Conservation (phyloP, 2,797 vertebrate species). For the Erethizon dorsatum region DNA sequence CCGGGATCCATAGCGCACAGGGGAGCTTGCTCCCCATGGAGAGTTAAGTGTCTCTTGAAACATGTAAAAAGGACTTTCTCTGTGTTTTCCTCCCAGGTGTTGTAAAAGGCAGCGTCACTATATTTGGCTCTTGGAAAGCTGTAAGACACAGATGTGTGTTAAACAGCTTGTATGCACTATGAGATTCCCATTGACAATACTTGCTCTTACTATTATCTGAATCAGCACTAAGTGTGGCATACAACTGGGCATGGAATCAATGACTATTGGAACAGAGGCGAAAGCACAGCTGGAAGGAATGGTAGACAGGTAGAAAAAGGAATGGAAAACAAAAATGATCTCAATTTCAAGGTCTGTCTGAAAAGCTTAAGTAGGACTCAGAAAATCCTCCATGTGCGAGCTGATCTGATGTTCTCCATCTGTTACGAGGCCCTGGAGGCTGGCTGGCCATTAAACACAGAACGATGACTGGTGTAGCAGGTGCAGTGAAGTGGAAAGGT, state of each 20-base stretch:
- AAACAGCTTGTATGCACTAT: slow-evolving; percentile 34
- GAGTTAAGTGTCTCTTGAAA: slow-evolving; percentile 38
- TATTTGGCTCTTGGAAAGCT: slow-evolving; percentile 34
- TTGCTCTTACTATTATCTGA: slow-evolving; percentile 29
- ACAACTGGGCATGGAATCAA: neutral
- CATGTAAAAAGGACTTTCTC: neutral
- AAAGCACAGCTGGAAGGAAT: slow-evolving; percentile 8
- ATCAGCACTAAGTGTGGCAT: neutral
- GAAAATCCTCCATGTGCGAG: slow-evolving; percentile 17
- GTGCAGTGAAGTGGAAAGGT: slow-evolving; percentile 81
- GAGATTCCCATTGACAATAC: neutral
- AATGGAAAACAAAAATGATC: slow-evolving; percentile 50
- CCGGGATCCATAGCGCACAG: neutral
- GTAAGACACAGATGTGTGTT: neutral
- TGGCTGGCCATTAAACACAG: slow-evolving; percentile 73
- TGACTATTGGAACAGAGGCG: neutral
- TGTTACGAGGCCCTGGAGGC: slow-evolving; percentile 72
- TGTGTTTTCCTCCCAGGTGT: neutral
- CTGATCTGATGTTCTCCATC: slow-evolving; percentile 80
- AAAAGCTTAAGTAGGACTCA: slow-evolving; percentile 60
- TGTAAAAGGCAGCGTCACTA: neutral
- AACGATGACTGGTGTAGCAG: slow-evolving; percentile 78
- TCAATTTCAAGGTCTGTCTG: slow-evolving; percentile 60
- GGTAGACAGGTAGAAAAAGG: slow-evolving; percentile 5
- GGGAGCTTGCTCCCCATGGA: neutral